phyloP scores from a whole-genome alignment of 2,113 vertebrate species.

The Procavia capensis region DNA sequence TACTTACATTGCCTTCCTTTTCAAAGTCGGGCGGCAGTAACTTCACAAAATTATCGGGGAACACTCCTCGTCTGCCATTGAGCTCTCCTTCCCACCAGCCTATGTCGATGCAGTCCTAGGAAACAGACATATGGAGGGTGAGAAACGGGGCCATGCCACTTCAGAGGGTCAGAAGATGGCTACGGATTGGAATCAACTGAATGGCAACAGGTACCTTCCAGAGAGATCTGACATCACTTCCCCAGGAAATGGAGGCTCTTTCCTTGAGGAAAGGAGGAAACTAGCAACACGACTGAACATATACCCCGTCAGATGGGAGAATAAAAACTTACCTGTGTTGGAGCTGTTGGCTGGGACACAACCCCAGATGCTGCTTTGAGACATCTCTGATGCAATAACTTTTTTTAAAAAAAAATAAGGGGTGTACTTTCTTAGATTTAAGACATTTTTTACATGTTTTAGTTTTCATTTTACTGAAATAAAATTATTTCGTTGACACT shows the following conservation, averaged over 20 bases:
- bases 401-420: conserved; percentile 26
- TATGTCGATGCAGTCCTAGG: conserved; percentile 96
- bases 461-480: conserved; percentile 74
- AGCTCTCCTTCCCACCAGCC: conserved; percentile 99
- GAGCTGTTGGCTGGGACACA: neutral
- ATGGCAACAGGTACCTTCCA: neutral
- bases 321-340: neutral
- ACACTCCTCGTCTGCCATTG: conserved; percentile 94
- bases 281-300: neutral
- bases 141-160: neutral
- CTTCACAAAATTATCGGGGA: conserved; percentile 99
- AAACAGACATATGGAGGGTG: conserved; percentile 61
- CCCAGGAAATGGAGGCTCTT: neutral
- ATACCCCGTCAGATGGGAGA: neutral
- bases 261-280: fast-evolving
- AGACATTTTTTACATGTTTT: too few species aligned
- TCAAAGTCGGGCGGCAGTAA: conserved; percentile 94
- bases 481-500: conserved; percentile 72
- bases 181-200: neutral
- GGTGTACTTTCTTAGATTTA: conserved; percentile 43
- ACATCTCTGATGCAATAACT: neutral
- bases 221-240: neutral
- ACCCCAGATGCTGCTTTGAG: neutral
- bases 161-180: neutral
- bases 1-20: conserved; percentile 93